Evolutionary conservation across 2,113 vertebrate species (phyloP), one percentile per base, ranked within the genome.

Genomic region (Antidorcas marsupialis): DNA sequence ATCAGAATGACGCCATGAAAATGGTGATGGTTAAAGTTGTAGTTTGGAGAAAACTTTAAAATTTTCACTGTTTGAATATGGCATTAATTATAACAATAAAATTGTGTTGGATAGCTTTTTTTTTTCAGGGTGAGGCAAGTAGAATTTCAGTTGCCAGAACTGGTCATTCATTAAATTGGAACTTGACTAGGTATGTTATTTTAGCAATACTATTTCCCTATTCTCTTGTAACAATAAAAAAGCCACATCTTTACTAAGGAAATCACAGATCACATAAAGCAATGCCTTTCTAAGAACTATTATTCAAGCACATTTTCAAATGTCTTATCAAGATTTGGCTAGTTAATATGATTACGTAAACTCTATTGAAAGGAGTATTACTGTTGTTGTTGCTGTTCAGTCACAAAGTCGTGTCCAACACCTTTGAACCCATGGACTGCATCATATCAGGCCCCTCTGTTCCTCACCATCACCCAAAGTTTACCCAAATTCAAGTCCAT

Each of bases 131-230:
- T 95, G 47, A 91, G 43, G 64, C 25, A 83, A 89, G 76, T 64
- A 97, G 89, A 91, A 89, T 89, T 94, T 97, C 79, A 55, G 39
- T 86, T 87, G 2, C 15, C 23, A 93, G 62, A 95, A 95, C 27
- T 84, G 78, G 57, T 84, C 23, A 86, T 71, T 84, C 25, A 21
- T 96, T 97, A 85, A 96, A 91, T 74, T 62, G 43, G 28, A 94
- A 45, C 36, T 36, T 60, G 14, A 28, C 17, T 79, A 81, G 45
- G 0, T 81, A 55, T 47, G 21, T 88, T 83, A 88, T 55, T 95
- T 88, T 76, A 84, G 45, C 43, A 53, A 33, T 57, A 33, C 53
- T 39, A 78, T 30, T 89, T 71, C 12, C 67, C 7, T 97, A 47
- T 81, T 92, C 45, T 94, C 60, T 92, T 59, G 0, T 91, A 95